Evolutionary conservation across 30 jellyfish, hydroid and myxozoan species (phyloP).

Genomic region (Sanderia malayensis): DNA sequence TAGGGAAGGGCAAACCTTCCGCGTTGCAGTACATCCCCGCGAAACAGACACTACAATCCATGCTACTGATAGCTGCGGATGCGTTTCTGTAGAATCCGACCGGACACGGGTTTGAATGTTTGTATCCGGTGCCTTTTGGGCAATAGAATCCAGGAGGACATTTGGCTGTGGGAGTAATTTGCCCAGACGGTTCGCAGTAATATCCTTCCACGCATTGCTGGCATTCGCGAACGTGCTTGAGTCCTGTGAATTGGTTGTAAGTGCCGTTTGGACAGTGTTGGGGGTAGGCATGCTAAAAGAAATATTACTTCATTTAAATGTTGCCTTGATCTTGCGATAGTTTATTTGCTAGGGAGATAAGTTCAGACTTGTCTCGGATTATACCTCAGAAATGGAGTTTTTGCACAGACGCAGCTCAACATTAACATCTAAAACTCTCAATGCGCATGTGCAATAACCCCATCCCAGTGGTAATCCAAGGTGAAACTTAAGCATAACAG

Average conservation of each 20-base stretch:
- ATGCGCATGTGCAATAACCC: too few relatives aligned
- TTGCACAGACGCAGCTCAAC: too few relatives aligned
- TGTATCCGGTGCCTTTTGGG: constrained; percentile 89
- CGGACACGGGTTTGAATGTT: constrained; percentile 86
- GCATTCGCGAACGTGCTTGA: constrained; percentile 78
- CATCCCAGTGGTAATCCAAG: too few relatives aligned
- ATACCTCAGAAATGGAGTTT: too few relatives aligned
- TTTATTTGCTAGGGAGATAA: too few relatives aligned
- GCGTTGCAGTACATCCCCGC: constrained; percentile 92
- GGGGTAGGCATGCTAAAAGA: constrained; percentile 64
- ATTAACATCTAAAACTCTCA: too few relatives aligned
- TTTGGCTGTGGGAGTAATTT: constrained; percentile 59
- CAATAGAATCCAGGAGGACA: constrained; percentile 97
- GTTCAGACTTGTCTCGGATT: too few relatives aligned
- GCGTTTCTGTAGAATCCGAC: constrained; percentile 93
- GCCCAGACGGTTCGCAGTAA: constrained; percentile 97
- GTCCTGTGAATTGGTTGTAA: constrained; percentile 69
- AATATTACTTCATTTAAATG: too few relatives aligned
- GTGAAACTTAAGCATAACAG: too few relatives aligned
- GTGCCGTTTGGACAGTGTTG: constrained; percentile 97
- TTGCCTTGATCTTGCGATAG: too few relatives aligned
- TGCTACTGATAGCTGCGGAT: constrained; percentile 89
- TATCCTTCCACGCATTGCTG: constrained; percentile 81
- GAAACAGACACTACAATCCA: constrained; percentile 89
- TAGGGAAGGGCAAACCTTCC: constrained; percentile 84